Base-by-base conservation (phyloP, 2,113 vertebrate genomes). In the Mustela lutreola region DNA sequence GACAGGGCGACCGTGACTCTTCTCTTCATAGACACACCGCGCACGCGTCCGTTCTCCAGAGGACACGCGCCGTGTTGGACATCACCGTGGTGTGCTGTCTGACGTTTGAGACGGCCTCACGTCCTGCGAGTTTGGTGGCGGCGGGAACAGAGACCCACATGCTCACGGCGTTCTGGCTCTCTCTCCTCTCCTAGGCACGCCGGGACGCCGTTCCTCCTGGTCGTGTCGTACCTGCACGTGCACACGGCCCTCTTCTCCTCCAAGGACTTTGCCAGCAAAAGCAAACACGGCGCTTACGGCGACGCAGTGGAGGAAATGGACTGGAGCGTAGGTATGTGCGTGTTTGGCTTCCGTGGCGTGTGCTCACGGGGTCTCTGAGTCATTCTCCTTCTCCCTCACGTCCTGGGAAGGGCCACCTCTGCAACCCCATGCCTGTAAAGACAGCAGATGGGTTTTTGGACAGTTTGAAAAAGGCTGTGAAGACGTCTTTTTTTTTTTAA, bases 281-380 rank as follows among this genome's bases (percentile, higher is more conserved):
- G 99, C 96, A 95, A 63, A 0, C 99, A 99, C 6, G 99, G 99
- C 7, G 86, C 99, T 50, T 99, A 99, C 7, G 99, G 99, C 1
- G 99, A 99, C 53, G 98, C 99, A 0, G 98, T 99, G 26, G 99
- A 99, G 62, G 99, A 99, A 95, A 99, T 99, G 98, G 99, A 99
- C 98, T 99, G 99, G 99, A 99, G 99, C 26, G 98, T 99, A 3
- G 99, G 99, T 99, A 98, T 4, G 99, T 92, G 63, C 0, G 31
- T 39, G 11, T 18, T 5, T 6, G 1, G 26, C 9, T 7, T 19
- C 14, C 0, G 0, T 1, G 1, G 0, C 1, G 1, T 10, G 8
- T 6, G 0, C n/a, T 2, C 28, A 0, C 1, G 1, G 3, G 0
- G 33, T 0, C 0, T 2, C 19, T 21, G 1, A 0, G 1, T 26